Evolutionary conservation across 1,140 invertebrate species (phyloP), one percentile per base, ranked within the genome.

Genomic region (Rhyzopertha dominica): DNA sequence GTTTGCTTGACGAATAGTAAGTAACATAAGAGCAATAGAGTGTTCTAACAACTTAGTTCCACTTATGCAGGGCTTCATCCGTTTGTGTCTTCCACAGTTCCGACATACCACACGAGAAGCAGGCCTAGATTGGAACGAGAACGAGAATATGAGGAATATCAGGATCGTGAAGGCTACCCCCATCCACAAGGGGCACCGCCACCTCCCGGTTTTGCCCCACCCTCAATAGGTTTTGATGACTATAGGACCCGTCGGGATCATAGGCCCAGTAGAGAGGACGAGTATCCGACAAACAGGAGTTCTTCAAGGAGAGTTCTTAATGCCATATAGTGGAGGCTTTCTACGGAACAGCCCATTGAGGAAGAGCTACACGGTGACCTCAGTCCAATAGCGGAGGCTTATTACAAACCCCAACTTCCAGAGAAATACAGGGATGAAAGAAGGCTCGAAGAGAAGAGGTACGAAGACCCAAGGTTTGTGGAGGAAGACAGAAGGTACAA

Each of bases 251-350:
- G 53, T 14, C 49, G 63, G 25, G 61, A 67, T 12, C 58, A 57
- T 20, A 41, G 59, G 34, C 47, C 49, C 1, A 26, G 51, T 54
- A 51, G 67, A 54, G 53, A 67, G 30, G 72, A 74, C 17, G 69
- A 73, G 53, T 69, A 71, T 51, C 66, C 70, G 7, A 62, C 70
- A 12, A 72, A 74, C 54, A 62, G 68, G 44, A 64, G 69, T 17
- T 66, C 71, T 10, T 73, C 74, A 16, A 63, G 73, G 38, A 59
- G 72, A 43, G 69, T 69, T 20, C 63, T 75, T 20, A 75, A 76
- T 54, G 73, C 69, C 56, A 71, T 73, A 55, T 73, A 72, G 69
- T 69, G 65, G 65, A 64, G 65, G 63, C 63, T 67, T 53, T 62
- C 65, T 63, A 64, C 65, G 65, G 65, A 67, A 44, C 63, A 65